Percentiles rank a stretch among this genome's conserved stretches.
Evolutionary conservation across 2,888 invertebrate genomes (phyloP).

Genomic region (Drosophila tanythrix): DNA sequence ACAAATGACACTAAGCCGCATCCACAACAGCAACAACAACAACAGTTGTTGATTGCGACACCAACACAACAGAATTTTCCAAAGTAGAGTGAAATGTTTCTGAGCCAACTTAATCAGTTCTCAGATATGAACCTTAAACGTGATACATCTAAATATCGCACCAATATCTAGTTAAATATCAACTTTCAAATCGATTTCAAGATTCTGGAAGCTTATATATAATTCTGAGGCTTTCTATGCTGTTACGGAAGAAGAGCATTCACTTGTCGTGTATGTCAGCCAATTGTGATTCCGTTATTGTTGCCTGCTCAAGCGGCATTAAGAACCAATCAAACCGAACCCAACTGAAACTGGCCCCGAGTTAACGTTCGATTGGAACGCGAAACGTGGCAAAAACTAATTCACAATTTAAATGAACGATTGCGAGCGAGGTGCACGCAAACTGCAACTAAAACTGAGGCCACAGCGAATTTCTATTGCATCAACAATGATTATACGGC

Average conservation of each 20-base stretch:
- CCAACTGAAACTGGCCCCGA: conserved; percentile 13
- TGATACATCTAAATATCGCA: not conserved
- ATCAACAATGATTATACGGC: conserved; percentile 58
- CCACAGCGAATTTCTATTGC: conserved; percentile 67
- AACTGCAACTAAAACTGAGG: not conserved
- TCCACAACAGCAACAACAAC: conserved; percentile 13
- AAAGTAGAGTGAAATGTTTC: not conserved
- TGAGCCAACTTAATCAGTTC: not conserved
- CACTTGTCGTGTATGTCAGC: not conserved
- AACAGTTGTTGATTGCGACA: conserved; percentile 33
- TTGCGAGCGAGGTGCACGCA: conserved; percentile 33
- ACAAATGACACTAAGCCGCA: conserved; percentile 33
- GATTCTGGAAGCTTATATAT: not conserved
- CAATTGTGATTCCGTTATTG: conserved; percentile 10
- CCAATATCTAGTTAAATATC: not conserved
- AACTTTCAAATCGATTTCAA: not conserved
- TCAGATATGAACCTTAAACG: not conserved
- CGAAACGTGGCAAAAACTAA: conserved; percentile 52
- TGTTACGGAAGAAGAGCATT: conserved; percentile 18
- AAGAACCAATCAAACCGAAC: conserved; percentile 38
- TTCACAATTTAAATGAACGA: conserved; percentile 62
- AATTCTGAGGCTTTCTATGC: not conserved
- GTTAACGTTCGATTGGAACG: conserved; percentile 50
- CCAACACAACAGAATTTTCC: not conserved
- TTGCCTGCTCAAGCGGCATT: conserved; percentile 52